Evolutionary conservation across 2,888 invertebrate genomes (phyloP).

Genomic region (Synanthedon tipuliformis): DNA sequence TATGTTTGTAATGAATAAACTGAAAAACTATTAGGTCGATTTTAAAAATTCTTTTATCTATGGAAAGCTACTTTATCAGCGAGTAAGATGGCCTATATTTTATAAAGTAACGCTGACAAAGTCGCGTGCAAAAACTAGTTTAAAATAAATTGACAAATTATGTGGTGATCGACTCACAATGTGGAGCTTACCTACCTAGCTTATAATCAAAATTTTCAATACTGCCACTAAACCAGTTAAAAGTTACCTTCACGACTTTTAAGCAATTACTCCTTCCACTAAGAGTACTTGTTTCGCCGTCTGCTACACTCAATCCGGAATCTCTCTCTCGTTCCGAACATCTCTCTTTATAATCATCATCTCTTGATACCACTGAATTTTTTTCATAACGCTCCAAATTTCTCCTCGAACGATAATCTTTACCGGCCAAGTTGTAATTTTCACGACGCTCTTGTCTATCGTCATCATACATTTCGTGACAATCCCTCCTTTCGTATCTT

Average conservation of each 20-base stretch:
- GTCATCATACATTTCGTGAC: slow-evolving; percentile 27
- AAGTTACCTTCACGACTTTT: slow-evolving; percentile 46
- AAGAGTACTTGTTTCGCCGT: slow-evolving; percentile 48
- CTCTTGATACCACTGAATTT: slow-evolving; percentile 40
- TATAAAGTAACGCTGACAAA: no score
- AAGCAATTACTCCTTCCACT: slow-evolving; percentile 54
- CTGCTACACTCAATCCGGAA: slow-evolving; percentile 53
- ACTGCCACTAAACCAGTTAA: no score
- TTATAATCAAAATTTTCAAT: no score
- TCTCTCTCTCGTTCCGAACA: slow-evolving; percentile 52
- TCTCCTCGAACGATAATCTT: slow-evolving; percentile 27
- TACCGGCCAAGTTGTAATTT: slow-evolving; percentile 13
- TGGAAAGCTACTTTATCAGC: no score
- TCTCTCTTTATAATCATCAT: slow-evolving; percentile 42
- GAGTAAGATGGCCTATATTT: no score
- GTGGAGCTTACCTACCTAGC: no score
- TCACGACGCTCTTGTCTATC: slow-evolving; percentile 24
- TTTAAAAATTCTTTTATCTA: no score
- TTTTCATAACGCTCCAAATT: slow-evolving; percentile 40
- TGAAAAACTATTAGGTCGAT: no score
- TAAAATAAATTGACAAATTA: no score
- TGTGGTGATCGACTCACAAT: no score
- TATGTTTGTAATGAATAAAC: no score
- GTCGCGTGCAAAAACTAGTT: no score
- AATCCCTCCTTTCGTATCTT: slow-evolving; percentile 6